Evolutionary conservation across 1,140 invertebrate genomes (phyloP), one percentile per base, ranked within the genome.

Genomic region (Drosophila nigromelanica): DNA sequence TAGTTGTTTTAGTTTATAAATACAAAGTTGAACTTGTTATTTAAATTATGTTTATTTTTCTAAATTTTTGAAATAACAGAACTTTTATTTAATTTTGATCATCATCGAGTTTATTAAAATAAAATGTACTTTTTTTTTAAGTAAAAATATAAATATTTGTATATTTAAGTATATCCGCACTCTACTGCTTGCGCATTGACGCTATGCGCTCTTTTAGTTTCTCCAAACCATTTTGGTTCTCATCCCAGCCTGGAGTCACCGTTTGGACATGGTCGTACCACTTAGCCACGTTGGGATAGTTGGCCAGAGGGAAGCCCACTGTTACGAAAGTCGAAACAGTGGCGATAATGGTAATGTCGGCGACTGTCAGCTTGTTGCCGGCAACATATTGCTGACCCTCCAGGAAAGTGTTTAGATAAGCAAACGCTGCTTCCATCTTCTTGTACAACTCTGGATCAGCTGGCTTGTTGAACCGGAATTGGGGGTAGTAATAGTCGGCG

Each of bases 241-340:
- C 93, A 76, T 95, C 95, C 90, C 96, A 97, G 12, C 94, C 95
- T 0, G 95, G 94, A n/a, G 95, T 94, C 3, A 94, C 93, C 14
- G 91, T 91, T 89, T 96, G 95, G 95, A 40, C 95, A 93, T 68
- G 93, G 12, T 94, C 93, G 70, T 95, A 93, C 96, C 96, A 97
- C 61, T 93, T 93, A 30, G 67, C 80, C 27, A 97, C 93, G 70
- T 96, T 96, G 3, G 93, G 89, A 86, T 94, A 96, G 66, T 94
- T 93, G 14, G 93, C 92, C 24, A 96, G 83, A 74, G 96, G 93
- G 42, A 95, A 94, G 10, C 94, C 94, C 1, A 94, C 90, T 0
- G 93, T 94, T 89, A 96, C 94, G 56, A 75, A 92, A 56, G 94
- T 95, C 6, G 95, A 94, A 10, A 96, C 92, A 1, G 92, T 93